Evolutionary conservation across 1,140 invertebrate species (phyloP), one percentile per base, ranked within the genome.

Genomic region (Bombyx mandarina): DNA sequence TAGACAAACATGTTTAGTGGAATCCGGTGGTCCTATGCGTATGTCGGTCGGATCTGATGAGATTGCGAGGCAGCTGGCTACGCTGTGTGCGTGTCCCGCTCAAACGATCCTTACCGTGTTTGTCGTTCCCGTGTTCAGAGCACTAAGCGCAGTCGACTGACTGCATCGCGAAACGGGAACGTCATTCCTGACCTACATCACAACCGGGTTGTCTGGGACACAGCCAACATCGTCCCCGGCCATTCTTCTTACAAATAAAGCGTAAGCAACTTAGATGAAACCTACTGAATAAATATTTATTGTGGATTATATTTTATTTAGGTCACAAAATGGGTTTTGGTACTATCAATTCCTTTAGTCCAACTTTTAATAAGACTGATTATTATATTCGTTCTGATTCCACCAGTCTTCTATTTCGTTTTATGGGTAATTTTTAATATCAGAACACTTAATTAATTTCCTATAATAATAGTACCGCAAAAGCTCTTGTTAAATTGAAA

Each of bases 151-250:
- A 46, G 65, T 50, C 61, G 60, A 49, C 52, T 60, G 65, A 50
- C 61, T 57, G 52, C 56, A 61, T 53, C 57, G 62, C 61, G 48
- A 64, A 70, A 72, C 53, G 59, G 63, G 71, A 62, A 71, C 69
- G 60, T 65, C 67, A 72, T 72, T 71, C 70, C 77, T 82, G 79
- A 82, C 79, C 79, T 82, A 82, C 66, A 80, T 82, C 68, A 72
- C 66, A 62, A 66, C 66, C 66, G 64, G 71, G 67, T 59, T 68
- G 72, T 69, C 79, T 79, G 79, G 77, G 73, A 63, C 69, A 67
- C 62, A 67, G 75, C 79, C 79, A 80, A 77, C 67, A 77, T 56
- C 63, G 68, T 61, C 60, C 63, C 65, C 61, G 65, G 57, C 50
- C 26, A 6, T 51, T 35, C 22, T 51, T 12, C 3, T 50, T 5